phyloP scores from a whole-genome alignment of 64 coral and sea anemone species.

The Actinia equina region DNA sequence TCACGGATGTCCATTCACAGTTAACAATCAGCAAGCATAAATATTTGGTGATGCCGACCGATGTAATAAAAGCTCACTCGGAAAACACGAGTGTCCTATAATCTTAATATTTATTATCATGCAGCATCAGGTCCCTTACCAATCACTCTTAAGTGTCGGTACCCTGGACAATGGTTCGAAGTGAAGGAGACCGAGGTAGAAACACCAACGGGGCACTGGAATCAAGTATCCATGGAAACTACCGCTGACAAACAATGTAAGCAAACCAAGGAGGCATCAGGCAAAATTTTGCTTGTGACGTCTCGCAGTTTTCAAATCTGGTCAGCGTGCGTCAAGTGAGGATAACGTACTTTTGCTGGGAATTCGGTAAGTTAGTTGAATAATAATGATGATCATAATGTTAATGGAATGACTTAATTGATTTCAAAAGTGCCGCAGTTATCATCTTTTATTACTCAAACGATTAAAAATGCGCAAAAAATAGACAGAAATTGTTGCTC shows the following conservation, averaged over 20 bases:
- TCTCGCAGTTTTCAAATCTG: neutral
- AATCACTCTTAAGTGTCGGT: neutral
- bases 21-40: too few relatives aligned
- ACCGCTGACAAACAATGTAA: constrained; percentile 9
- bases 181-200: neutral
- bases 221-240: neutral
- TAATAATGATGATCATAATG: too few relatives aligned
- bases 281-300: neutral
- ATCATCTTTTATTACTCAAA: too few relatives aligned
- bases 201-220: neutral
- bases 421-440: too few relatives aligned
- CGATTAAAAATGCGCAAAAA: too few relatives aligned
- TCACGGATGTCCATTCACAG: too few relatives aligned
- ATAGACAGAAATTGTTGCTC: too few relatives aligned
- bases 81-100: too few relatives aligned
- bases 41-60: too few relatives aligned
- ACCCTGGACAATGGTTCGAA: constrained; percentile 6
- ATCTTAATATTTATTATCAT: neutral
- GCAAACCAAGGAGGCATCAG: constrained; percentile 1
- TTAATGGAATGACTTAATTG: too few relatives aligned
- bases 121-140: neutral
- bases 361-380: neutral
- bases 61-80: too few relatives aligned
- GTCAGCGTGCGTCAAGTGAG: neutral
- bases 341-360: constrained; percentile 10